Percentiles rank a stretch among this genome's conserved stretches.
phyloP scores from a whole-genome alignment of 2,797 vertebrate genomes.

The Tadarida brasiliensis region DNA sequence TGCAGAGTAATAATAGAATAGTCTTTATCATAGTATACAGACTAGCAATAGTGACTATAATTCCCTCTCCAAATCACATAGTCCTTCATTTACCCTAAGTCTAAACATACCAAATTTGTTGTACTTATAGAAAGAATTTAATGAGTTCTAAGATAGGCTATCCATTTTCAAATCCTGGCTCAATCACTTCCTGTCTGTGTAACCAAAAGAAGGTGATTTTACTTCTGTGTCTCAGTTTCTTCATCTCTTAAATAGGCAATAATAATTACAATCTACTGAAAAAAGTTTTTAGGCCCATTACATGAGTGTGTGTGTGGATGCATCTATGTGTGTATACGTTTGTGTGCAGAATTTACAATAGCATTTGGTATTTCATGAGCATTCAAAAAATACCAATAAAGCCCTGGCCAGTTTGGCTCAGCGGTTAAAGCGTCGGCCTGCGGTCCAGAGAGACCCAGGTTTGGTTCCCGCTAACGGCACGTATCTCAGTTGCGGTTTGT shows the following conservation, averaged over 20 bases:
- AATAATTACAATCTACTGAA: slow-evolving; percentile 20
- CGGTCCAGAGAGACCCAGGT: no score
- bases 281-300: slow-evolving; percentile 2
- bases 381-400: slow-evolving; percentile 41
- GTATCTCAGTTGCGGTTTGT: no score
- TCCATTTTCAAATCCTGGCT: not conserved
- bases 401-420: no score
- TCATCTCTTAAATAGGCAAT: no score
- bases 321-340: not conserved
- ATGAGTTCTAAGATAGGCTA: not conserved
- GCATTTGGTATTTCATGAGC: not conserved
- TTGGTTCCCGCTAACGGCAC: no score
- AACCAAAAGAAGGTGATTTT: no score
- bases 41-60: not conserved
- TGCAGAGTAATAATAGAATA: not conserved
- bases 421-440: no score
- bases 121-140: not conserved
- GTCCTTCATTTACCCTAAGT: not conserved
- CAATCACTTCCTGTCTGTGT: no score
- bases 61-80: not conserved
- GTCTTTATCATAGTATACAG: not conserved
- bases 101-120: slow-evolving; percentile 21
- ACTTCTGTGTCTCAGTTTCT: no score
- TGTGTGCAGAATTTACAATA: not conserved
- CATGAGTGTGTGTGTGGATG: not conserved